A percentile compares a stretch with the other conserved stretches of the same genome.
phyloP scores from a whole-genome alignment of 2,797 vertebrate species.

The Sebastes dallii region DNA sequence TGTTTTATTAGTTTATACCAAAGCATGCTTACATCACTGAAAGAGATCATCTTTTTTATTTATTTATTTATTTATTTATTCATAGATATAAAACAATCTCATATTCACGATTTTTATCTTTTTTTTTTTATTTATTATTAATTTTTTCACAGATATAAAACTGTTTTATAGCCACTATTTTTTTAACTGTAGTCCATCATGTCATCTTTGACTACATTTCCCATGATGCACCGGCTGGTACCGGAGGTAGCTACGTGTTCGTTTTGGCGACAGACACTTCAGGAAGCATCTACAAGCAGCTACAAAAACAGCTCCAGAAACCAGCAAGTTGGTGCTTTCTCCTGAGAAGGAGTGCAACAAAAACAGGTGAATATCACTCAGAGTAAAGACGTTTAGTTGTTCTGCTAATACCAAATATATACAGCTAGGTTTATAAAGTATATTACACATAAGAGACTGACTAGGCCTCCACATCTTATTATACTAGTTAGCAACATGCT shows the following conservation, averaged over 20 bases:
- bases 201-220: slow-evolving; percentile 53
- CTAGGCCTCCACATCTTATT: neutral
- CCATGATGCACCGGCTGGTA: slow-evolving; percentile 20
- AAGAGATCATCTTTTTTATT: too few relatives aligned
- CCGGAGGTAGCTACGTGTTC: slow-evolving; percentile 75
- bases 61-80: too few relatives aligned
- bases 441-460: neutral
- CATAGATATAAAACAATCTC: too few relatives aligned
- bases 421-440: fast-evolving
- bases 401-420: neutral
- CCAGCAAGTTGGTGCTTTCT: slow-evolving; percentile 30
- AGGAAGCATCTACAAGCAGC: slow-evolving; percentile 51
- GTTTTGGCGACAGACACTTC: slow-evolving; percentile 58
- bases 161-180: too few relatives aligned
- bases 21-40: neutral
- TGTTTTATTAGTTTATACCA: neutral
- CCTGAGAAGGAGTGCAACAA: slow-evolving; percentile 10
- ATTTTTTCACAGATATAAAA: too few relatives aligned
- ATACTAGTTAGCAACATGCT: slow-evolving; percentile 55
- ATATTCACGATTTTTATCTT: too few relatives aligned
- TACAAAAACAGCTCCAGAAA: slow-evolving; percentile 29
- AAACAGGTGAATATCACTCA: slow-evolving; percentile 42
- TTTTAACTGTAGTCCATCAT: too few relatives aligned
- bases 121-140: too few relatives aligned
- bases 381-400: neutral